phyloP scores from a whole-genome alignment of 2,113 vertebrate genomes.

The Pterocles orientalis region DNA sequence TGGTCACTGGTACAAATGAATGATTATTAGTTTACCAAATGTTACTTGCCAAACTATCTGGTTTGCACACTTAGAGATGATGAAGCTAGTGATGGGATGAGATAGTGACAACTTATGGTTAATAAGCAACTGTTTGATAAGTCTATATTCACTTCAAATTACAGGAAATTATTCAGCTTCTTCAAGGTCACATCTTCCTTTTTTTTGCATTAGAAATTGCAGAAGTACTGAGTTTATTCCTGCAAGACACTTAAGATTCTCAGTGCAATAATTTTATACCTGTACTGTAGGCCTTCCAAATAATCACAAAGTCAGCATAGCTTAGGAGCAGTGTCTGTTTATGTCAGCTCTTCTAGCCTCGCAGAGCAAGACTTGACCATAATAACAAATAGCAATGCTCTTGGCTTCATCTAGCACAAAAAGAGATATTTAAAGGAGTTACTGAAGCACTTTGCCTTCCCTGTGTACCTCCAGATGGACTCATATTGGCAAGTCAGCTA shows the following conservation, averaged over 20 bases:
- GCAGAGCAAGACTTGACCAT: background rate
- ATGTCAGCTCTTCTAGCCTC: background rate
- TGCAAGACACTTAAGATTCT: background rate
- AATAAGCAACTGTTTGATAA: background rate
- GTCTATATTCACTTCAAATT: background rate
- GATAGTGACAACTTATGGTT: background rate
- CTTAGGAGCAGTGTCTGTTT: background rate
- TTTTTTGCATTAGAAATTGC: background rate
- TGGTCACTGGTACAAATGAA: background rate
- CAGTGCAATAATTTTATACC: background rate
- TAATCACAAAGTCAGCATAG: background rate
- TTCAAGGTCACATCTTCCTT: background rate
- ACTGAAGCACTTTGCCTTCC: fast-evolving
- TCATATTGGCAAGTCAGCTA: background rate
- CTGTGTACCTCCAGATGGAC: background rate
- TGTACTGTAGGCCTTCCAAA: background rate
- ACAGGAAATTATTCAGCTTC: background rate
- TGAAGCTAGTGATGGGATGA: background rate
- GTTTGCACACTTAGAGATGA: background rate
- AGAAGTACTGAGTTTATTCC: background rate
- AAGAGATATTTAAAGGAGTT: background rate
- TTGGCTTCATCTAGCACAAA: background rate
- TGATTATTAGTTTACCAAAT: background rate
- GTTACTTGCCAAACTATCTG: background rate
- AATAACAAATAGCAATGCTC: background rate